A percentile compares a stretch with the other conserved stretches of the same genome.
Conservation (phyloP, 2,797 vertebrate species). For the Limnodromus scolopaceus region DNA sequence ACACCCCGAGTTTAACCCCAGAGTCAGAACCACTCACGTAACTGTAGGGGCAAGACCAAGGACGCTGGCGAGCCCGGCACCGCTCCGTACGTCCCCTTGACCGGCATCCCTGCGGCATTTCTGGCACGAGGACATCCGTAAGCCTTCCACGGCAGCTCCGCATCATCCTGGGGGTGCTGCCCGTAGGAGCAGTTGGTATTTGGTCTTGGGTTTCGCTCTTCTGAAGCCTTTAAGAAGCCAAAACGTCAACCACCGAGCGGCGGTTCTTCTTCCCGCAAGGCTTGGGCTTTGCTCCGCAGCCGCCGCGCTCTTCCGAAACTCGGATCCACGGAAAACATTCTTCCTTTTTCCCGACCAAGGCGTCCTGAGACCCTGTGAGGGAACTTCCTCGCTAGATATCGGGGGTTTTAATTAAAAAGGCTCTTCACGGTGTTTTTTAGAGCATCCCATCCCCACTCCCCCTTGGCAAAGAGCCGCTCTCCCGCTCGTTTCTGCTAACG, state of each 20-base stretch:
- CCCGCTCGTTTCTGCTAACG: neutral
- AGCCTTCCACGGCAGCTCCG: rapidly evolving
- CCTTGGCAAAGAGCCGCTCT: neutral
- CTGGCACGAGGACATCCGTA: rapidly evolving
- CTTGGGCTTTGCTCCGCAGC: neutral
- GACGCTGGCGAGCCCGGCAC: too few species aligned
- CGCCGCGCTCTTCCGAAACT: neutral
- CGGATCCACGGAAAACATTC: rapidly evolving
- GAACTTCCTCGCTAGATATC: neutral
- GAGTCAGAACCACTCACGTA: rapidly evolving
- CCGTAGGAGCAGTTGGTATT: too few species aligned
- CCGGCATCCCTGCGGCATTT: rapidly evolving
- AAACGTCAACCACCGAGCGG: rapidly evolving
- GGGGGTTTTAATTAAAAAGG: neutral
- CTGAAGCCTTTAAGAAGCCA: neutral
- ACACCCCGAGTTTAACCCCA: rapidly evolving
- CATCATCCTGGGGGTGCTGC: neutral
- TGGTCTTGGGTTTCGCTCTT: neutral
- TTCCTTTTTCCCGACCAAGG: rapidly evolving
- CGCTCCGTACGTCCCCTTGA: neutral
- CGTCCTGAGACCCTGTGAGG: neutral
- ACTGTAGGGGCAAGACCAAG: rapidly evolving
- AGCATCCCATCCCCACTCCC: neutral
- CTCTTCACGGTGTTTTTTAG: rapidly evolving
- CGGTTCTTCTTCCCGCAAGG: neutral